Evolutionary conservation across 2,888 invertebrate species (phyloP).

Genomic region (Acanthosepion lycidas): DNA sequence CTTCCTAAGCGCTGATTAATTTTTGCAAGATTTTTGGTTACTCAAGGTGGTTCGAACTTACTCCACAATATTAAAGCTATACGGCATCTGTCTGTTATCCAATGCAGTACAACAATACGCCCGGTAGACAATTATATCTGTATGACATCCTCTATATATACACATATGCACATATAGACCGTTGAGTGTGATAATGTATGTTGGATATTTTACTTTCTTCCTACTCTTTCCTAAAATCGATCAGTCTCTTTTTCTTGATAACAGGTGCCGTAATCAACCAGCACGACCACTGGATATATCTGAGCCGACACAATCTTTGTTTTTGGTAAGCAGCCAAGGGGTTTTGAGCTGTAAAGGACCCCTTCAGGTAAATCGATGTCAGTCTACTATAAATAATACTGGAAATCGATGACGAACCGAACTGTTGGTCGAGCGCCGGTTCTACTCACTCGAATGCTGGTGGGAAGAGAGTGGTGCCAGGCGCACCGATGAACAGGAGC

Average conservation of each 20-base stretch:
- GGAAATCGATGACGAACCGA: neutral
- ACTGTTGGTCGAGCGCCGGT: neutral
- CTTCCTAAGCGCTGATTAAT: too few relatives aligned
- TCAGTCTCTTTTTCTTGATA: neutral
- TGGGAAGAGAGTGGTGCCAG: neutral
- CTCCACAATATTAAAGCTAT: too few relatives aligned
- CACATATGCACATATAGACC: neutral
- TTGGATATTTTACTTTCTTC: neutral
- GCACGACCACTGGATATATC: neutral
- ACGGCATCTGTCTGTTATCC: too few relatives aligned
- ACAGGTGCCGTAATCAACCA: neutral
- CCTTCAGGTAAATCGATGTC: neutral
- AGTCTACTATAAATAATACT: conserved; percentile 10
- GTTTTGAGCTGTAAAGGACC: neutral
- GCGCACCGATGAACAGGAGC: neutral
- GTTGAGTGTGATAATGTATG: neutral
- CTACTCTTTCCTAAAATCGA: neutral
- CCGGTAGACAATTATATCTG: too few relatives aligned
- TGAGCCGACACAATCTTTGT: neutral
- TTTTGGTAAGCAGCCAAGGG: neutral
- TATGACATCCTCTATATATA: neutral
- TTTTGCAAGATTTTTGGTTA: too few relatives aligned
- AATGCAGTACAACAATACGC: neutral
- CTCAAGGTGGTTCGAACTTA: too few relatives aligned
- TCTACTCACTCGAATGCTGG: neutral